Percentiles rank a stretch among this genome's conserved stretches.
phyloP scores from a whole-genome alignment of 2,113 vertebrate species.

The Muntiacus reevesi region DNA sequence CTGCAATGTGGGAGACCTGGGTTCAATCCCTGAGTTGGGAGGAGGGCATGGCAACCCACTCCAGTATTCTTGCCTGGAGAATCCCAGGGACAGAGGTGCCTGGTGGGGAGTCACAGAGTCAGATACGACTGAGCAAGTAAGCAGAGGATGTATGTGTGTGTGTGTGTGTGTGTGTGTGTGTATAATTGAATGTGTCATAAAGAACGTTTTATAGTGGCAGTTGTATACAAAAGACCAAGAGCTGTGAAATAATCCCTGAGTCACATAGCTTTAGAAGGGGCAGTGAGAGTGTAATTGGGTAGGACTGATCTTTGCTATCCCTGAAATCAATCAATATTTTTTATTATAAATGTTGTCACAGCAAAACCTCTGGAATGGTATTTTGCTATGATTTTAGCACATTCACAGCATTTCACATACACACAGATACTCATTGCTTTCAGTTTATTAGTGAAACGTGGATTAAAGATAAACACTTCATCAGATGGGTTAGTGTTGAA shows the following conservation, averaged over 20 bases:
- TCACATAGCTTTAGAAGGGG: neutral
- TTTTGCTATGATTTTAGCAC: neutral
- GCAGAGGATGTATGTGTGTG: neutral
- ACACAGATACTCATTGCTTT: neutral
- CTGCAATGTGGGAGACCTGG: neutral
- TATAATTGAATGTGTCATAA: neutral
- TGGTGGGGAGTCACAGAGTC: neutral
- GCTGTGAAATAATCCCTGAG: slow-evolving; percentile 45
- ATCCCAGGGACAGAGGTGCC: neutral
- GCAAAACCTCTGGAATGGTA: neutral
- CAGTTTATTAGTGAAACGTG: neutral
- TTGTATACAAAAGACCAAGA: neutral
- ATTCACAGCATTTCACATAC: neutral
- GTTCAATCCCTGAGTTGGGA: neutral
- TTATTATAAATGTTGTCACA: slow-evolving; percentile 50
- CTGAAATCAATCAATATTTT: slow-evolving; percentile 67
- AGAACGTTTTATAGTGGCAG: neutral
- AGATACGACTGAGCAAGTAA: neutral
- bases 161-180: neutral
- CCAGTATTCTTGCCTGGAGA: neutral
- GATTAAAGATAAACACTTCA: slow-evolving; percentile 20
- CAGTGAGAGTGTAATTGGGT: slow-evolving; percentile 61
- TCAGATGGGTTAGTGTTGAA: neutral
- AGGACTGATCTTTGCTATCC: slow-evolving; percentile 72
- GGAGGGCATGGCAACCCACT: neutral